Percentiles rank a stretch among this genome's conserved stretches.
Conservation (phyloP, 2,888 invertebrate genomes). For the Synergus japonicus region DNA sequence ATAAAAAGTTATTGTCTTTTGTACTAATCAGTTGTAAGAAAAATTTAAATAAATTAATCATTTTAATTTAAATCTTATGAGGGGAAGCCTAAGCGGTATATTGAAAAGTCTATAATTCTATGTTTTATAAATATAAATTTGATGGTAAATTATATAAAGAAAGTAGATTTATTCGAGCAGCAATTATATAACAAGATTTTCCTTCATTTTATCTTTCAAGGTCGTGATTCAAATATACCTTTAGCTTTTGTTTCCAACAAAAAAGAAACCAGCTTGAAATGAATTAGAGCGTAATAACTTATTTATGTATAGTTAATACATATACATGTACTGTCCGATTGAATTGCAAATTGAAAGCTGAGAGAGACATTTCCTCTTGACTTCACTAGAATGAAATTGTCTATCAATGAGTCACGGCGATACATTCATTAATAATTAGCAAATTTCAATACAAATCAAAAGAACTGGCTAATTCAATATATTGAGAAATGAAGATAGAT, state of each 20-base stretch:
- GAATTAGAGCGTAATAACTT: conserved; percentile 16
- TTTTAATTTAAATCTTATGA: too few relatives aligned
- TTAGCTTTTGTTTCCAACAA: background rate
- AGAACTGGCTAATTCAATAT: background rate
- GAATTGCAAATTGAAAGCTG: conserved; percentile 25
- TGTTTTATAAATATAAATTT: too few relatives aligned
- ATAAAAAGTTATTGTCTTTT: background rate
- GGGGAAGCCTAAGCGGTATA: too few relatives aligned
- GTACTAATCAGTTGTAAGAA: too few relatives aligned
- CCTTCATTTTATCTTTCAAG: background rate
- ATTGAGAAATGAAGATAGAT: background rate
- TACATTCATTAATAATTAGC: conserved; percentile 12
- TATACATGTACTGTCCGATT: background rate
- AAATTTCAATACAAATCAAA: background rate
- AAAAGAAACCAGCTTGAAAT: conserved; percentile 11
- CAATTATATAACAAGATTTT: too few relatives aligned
- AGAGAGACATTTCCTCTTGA: conserved; percentile 27
- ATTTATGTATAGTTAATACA: background rate
- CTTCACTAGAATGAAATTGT: conserved; percentile 6
- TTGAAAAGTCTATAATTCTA: too few relatives aligned
- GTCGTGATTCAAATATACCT: background rate
- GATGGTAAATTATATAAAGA: too few relatives aligned
- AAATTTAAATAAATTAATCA: too few relatives aligned
- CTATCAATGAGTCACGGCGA: conserved; percentile 15
- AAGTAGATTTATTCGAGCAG: too few relatives aligned